A percentile compares a stretch with the other conserved stretches of the same genome.
Evolutionary conservation across 2,113 vertebrate species (phyloP).

Genomic region (Uropsilus gracilis): DNA sequence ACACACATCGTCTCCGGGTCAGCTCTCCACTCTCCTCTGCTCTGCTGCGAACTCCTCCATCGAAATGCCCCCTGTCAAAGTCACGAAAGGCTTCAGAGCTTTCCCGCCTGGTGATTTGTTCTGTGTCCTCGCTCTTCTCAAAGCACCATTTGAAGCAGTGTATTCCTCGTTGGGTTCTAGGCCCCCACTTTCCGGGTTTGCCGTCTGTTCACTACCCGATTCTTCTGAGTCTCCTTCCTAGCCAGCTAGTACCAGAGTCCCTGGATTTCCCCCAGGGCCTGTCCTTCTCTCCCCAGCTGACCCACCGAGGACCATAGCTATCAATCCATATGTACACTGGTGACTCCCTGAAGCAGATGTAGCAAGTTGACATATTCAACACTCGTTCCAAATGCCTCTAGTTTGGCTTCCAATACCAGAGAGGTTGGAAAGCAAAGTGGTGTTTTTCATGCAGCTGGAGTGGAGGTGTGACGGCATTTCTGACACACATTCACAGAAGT

Average conservation of each 20-base stretch:
- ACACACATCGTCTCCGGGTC: background rate
- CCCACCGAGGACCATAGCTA: background rate
- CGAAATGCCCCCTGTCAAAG: background rate
- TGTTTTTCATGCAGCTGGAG: slow-evolving; percentile 19
- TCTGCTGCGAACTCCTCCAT: background rate
- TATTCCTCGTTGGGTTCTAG: background rate
- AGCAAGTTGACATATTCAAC: background rate
- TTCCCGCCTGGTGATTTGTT: background rate
- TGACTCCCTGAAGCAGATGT: background rate
- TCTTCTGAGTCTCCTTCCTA: background rate
- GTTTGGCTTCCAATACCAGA: background rate
- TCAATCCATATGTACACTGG: background rate
- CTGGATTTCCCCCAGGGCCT: background rate
- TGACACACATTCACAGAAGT: background rate
- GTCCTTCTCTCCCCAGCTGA: background rate
- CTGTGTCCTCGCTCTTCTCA: background rate
- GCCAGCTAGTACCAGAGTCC: background rate
- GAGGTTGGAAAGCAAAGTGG: background rate
- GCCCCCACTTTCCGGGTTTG: background rate
- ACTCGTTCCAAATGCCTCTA: background rate
- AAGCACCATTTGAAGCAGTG: background rate
- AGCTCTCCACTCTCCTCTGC: background rate
- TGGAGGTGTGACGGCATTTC: background rate
- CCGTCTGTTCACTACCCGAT: background rate
- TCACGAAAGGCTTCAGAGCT: background rate